Base-by-base conservation (phyloP, 2,113 vertebrate species). In the Dicentrarchus labrax region DNA sequence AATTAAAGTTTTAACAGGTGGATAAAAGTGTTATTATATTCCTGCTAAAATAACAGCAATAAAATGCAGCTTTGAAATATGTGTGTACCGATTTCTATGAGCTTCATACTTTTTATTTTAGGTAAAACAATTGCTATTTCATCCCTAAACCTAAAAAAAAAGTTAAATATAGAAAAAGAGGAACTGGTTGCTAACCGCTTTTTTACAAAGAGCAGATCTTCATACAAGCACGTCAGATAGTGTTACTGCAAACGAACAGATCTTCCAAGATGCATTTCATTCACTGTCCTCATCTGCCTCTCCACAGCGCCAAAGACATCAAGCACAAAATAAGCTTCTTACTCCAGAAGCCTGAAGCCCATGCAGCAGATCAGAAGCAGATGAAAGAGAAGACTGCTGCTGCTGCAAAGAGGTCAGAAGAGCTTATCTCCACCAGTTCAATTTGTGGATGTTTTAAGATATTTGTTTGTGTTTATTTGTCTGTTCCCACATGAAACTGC, bases 291-390 rank as follows among this genome's bases (percentile, higher is more conserved):
- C 7, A 0, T 81, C 62, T 64, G 9, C 12, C 11, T 69, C 68
- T 61, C 66, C 24, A 10, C 94, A 98, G 98, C 57, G 97, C 97
- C 72, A 99, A 98, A 93, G 97, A 97, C 76, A 98, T 99, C 95
- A 99, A 98, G 82, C 96, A 98, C 89, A 96, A 97, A 59, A 95
- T 99, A 21, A 97, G 96, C 38, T 96, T 97, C 81, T 89, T 99
- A 66, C 95, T 99, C 62, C 97, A 98, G 87, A 99, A 97, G 89
- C 93, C 97, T 5, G 97, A 97, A 51, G 67, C 74, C 4, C 95
- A 95, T 41, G 30, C 76, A 6, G 93, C 94, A 10, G 96, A 97
- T 73, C 95, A 95, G 7, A 94, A 93, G 88, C 87, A 90, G 72
- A 86, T 74, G 5, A 95, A 94, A 86, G 95, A 96, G 90, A 97